phyloP scores from a whole-genome alignment of 2,797 vertebrate genomes.

The Thaleichthys pacificus region DNA sequence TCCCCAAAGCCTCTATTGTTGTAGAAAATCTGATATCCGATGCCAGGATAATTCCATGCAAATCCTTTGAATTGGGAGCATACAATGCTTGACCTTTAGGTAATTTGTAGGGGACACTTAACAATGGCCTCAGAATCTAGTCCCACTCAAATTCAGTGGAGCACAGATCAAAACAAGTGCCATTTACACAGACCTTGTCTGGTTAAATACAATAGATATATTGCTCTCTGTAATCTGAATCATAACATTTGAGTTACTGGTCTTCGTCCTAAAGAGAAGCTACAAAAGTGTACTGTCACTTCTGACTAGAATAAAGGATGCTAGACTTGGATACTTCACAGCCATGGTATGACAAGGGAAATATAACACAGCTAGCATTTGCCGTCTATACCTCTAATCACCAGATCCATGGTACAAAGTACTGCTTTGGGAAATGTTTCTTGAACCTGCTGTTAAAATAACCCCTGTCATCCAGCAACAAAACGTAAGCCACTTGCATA shows the following conservation, averaged over 20 bases:
- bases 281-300: not conserved
- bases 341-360: not conserved
- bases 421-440: not conserved
- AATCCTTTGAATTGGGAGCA: constrained; percentile 56
- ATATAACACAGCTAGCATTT: not conserved
- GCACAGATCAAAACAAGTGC: constrained; percentile 43
- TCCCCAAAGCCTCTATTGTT: constrained; percentile 50
- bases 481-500: not conserved
- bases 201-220: not conserved
- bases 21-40: constrained; percentile 42
- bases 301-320: not conserved
- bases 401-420: not conserved
- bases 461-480: not conserved
- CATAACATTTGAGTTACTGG: not conserved
- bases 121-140: constrained; percentile 30
- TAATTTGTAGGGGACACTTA: constrained; percentile 48
- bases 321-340: not conserved
- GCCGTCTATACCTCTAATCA: not conserved
- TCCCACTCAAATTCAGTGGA: constrained; percentile 26
- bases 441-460: not conserved
- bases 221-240: not conserved
- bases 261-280: not conserved
- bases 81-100: constrained; percentile 42
- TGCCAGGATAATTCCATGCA: constrained; percentile 62
- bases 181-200: not conserved